Base-by-base conservation (phyloP, 2,888 invertebrate species). In the Mallateleia sp. region DNA sequence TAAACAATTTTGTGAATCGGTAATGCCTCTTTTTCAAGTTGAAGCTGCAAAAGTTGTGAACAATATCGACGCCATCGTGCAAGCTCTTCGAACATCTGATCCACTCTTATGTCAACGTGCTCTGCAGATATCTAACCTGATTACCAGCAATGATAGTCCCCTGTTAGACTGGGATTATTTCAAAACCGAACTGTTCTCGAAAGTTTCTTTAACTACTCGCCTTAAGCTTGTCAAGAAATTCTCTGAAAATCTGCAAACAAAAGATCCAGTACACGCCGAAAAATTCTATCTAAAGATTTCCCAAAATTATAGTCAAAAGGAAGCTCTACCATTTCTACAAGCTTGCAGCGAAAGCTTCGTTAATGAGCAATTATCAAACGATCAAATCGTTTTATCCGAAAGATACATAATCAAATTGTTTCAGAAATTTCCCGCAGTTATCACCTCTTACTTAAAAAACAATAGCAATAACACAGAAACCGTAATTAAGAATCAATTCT, bases 51-150 rank as follows among this genome's bases (percentile, higher is more conserved):
- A 89, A 24, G 74, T 87, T 7, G 15, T 92, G 5, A 88, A 86
- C 15, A 72, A 90, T 3, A 78, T 89, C 7, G 84, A 83, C 0
- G 83, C 89, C 0, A 82, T 94, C 1, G 81, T 91, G 14, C 89
- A 91, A 8, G 93, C 93, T 0, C 88, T 95, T 0, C 93, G 92
- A 62, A 94, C 94, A 1, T 91, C 93, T 0, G 93, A 95, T 38
- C 2, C 47, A 4, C 64, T 71, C 2, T 47, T 95, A 1, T 87
- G 93, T 4, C 87, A 90, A 8, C 89, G 89, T 52, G 95, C 94
- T 0, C 58, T 95, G 4, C 85, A 89, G 3, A 91, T 91, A 0
- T 80, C 75, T 0, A 93, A 93, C 92, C 93, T 95, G 28, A 95
- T 95, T 64, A 75, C 91, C 8, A 91, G 92, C 0, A 89, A 79